Evolutionary conservation across 92 coral and sea anemone species (phyloP).

Genomic region (Zoanthus sansibaricus): DNA sequence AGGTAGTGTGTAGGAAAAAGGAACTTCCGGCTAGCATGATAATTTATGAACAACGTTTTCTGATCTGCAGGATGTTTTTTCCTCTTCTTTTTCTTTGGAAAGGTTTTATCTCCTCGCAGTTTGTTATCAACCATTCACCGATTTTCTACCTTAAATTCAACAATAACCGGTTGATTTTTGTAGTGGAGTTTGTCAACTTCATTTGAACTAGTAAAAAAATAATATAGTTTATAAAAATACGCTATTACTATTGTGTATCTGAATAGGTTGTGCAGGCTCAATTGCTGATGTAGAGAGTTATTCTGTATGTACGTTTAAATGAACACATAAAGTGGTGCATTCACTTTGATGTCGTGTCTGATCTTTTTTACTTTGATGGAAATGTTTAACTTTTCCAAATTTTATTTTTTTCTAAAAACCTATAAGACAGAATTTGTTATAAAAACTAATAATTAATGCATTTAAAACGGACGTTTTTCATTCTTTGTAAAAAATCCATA

Average conservation of each 20-base stretch:
- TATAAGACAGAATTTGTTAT: not conserved
- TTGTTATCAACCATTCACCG: too few relatives aligned
- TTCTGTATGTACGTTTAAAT: not conserved
- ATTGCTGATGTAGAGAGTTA: not conserved
- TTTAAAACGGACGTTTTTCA: not conserved
- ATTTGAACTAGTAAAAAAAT: not conserved
- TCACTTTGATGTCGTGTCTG: not conserved
- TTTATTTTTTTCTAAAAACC: not conserved
- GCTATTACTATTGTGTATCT: not conserved
- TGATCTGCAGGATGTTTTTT: too few relatives aligned
- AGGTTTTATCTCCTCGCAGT: too few relatives aligned
- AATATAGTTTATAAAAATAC: not conserved
- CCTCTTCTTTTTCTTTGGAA: too few relatives aligned
- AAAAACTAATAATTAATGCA: not conserved
- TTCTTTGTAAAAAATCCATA: not conserved
- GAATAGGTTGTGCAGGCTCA: not conserved
- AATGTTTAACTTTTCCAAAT: not conserved
- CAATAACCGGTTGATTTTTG: too few relatives aligned
- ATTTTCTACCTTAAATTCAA: too few relatives aligned
- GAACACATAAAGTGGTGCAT: not conserved
- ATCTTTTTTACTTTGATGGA: not conserved
- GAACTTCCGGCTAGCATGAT: too few relatives aligned
- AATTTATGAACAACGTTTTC: too few relatives aligned
- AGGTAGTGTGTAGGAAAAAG: too few relatives aligned
- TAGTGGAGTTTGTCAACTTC: not conserved